Base-by-base conservation (phyloP, 1,140 invertebrate genomes). In the Centruroides sculpturatus region DNA sequence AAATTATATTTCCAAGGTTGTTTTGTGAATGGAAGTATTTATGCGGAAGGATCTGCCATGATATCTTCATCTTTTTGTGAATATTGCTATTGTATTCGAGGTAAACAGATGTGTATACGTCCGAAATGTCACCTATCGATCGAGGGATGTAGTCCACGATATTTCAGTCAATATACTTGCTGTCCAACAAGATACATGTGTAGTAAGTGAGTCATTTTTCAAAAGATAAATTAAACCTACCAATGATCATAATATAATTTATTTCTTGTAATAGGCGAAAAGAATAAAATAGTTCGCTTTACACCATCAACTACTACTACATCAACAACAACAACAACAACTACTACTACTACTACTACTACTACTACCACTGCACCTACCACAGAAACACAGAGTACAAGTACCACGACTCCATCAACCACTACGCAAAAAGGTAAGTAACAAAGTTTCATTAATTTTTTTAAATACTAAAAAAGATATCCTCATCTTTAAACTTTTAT, bases 121-220 rank as follows among this genome's bases (percentile, higher is more conserved):
- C 89, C 89, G 0, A 82, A 83, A 69, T 92, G 89, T 73, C 75
- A 89, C 61, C 75, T 89, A 13, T 80, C 84, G 1, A 76, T 88
- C 5, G 78, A 82, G 4, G 87, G 85, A 35, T 92, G 89, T 70
- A 78, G 74, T 34, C 80, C 81, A 0, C 69, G 75, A 36, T 88
- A 86, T 68, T 76, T 82, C 1, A 67, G 61, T 52, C 77, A 82
- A 23, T 83, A 85, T 55, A 83, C 85, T 4, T 92, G 89, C 71
- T 92, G 89, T 69, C 89, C 89, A 1, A 80, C 86, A 52, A 80
- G 84, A 48, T 92, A 92, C 73, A 82, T 89, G 68, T 92, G 89
- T 74, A 79, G 77, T 78, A 69, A 71, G 73, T 68, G 41, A 41
- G 41, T 41, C 41, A 6, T 8, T 41, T 41, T 41, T 41, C 5